Base-by-base conservation (phyloP, 2,888 invertebrate species). In the Ichneumoninae sp. region DNA sequence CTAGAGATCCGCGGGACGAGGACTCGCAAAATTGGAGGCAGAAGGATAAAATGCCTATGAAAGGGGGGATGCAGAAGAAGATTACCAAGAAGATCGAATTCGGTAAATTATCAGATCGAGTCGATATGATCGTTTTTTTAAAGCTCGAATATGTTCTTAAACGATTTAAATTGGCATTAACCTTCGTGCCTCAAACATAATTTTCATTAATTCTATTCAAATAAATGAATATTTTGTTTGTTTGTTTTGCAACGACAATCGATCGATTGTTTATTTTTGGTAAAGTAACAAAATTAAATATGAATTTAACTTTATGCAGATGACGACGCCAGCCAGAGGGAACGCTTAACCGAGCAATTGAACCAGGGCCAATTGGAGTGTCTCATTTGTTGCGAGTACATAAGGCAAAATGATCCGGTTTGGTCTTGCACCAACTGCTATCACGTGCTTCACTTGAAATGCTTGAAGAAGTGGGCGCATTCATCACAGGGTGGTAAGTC, bases 341-440 rank as follows among this genome's bases (percentile, higher is more conserved):
- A 98, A 91, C 95, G 97, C 75, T 95, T 99, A 26, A 97, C 96
- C 16, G 97, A 98, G 68, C 98, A 98, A 93, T 95, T 99, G 71
- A 96, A 96, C 87, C 96, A 96, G 83, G 97, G 97, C 0, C 95
- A 96, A 0, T 95, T 98, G 83, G 99, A 99, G 93, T 99, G 99
- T 93, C 95, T 99, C 89, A 98, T 99, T 19, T 99, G 99, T 93
- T 99, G 98, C 91, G 98, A 98, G 88, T 95, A 95, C 71, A 96
- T 99, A 52, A 96, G 96, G 86, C 96, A 97, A 86, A 95, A 95
- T 44, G 97, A 98, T 89, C 95, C 96, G 4, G 96, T 98, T 47
- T 99, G 99, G 99, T 97, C 97, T 2, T 99, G 99, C 93, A 94
- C 95, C 86, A 97, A 97, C 90, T 99, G 99, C 92, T 98, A 96